Conservation (phyloP, 2,888 invertebrate species). For the Drosophila diplacantha region DNA sequence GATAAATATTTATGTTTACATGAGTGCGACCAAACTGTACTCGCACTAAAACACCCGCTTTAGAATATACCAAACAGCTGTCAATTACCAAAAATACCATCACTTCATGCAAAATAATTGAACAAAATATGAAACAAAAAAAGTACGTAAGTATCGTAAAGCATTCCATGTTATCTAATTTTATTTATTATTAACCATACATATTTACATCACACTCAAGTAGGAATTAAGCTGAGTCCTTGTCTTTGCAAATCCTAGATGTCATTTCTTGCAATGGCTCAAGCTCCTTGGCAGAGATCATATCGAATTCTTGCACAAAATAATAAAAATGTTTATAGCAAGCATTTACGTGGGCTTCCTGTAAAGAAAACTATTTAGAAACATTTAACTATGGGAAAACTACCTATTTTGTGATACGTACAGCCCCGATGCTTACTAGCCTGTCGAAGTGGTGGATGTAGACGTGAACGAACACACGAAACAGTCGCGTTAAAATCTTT, state of each 20-base stretch:
- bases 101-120: too few relatives aligned
- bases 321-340: slow-evolving; percentile 97
- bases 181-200: slow-evolving; percentile 9
- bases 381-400: neutral
- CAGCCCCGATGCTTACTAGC: slow-evolving; percentile 90
- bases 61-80: neutral
- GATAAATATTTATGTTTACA: slow-evolving; percentile 17
- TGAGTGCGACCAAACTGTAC: slow-evolving; percentile 7
- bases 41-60: neutral
- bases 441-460: slow-evolving; percentile 97
- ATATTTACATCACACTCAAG: slow-evolving; percentile 23
- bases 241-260: slow-evolving; percentile 83
- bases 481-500: slow-evolving; percentile 91
- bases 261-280: slow-evolving; percentile 91
- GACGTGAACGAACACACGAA: slow-evolving; percentile 94
- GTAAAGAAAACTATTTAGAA: slow-evolving; percentile 16
- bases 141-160: neutral
- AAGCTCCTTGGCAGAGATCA: slow-evolving; percentile 89
- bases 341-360: slow-evolving; percentile 93
- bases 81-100: neutral
- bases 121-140: too few relatives aligned
- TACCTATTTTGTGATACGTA: slow-evolving; percentile 78
- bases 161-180: slow-evolving; percentile 10
- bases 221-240: slow-evolving; percentile 37
- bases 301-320: slow-evolving; percentile 91